phyloP scores from a whole-genome alignment of 2,797 vertebrate species.

The Melanotaenia trifasciata region DNA sequence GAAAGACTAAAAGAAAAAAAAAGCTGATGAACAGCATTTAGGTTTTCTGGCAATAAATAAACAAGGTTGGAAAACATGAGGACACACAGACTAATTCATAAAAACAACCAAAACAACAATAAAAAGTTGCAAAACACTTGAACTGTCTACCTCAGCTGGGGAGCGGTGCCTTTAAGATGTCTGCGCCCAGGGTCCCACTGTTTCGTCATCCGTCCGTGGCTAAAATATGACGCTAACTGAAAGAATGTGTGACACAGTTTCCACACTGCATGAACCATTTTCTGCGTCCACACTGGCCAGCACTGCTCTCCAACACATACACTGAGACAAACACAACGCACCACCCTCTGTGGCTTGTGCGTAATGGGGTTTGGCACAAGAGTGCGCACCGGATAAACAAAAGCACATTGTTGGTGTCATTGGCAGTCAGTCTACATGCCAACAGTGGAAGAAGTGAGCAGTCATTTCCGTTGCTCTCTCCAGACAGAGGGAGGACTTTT shows the following conservation, averaged over 20 bases:
- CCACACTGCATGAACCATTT: constrained; percentile 14
- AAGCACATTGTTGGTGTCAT: constrained; percentile 90
- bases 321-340: not conserved
- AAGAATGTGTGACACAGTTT: constrained; percentile 29
- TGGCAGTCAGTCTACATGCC: constrained; percentile 48
- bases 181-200: not conserved
- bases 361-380: constrained; percentile 80
- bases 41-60: no score
- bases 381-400: constrained; percentile 89
- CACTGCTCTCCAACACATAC: not conserved
- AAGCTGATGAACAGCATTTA: not conserved
- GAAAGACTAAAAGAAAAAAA: not conserved
- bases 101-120: no score
- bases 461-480: constrained; percentile 34
- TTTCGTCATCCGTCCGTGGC: not conserved
- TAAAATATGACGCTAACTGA: constrained; percentile 1
- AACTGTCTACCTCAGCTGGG: no score
- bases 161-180: not conserved
- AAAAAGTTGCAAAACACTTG: no score
- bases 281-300: constrained; percentile 28
- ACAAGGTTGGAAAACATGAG: no score
- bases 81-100: no score
- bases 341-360: constrained; percentile 45
- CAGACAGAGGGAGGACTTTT: constrained; percentile 26
- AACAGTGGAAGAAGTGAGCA: constrained; percentile 45